Percentiles rank a stretch among this genome's conserved stretches.
Evolutionary conservation across 2,113 vertebrate species (phyloP).

Genomic region (Antechinus stuartii): DNA sequence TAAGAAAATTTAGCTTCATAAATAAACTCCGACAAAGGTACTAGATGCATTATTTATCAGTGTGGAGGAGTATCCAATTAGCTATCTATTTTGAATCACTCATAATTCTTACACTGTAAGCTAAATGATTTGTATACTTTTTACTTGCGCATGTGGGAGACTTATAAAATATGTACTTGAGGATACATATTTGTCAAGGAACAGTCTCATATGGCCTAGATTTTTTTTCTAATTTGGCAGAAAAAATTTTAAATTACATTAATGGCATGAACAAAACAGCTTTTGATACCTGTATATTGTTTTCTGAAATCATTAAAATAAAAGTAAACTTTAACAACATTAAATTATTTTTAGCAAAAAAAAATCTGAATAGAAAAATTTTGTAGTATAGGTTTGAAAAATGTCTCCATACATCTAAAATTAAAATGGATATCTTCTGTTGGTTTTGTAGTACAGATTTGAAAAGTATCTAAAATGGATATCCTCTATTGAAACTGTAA

Average conservation of each 20-base stretch:
- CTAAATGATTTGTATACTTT: neutral
- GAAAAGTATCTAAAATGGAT: conserved; percentile 6
- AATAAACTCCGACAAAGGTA: neutral
- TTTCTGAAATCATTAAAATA: neutral
- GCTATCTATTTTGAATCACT: neutral
- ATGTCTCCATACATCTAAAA: neutral
- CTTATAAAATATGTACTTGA: neutral
- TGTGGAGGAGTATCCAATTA: neutral
- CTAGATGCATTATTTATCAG: neutral
- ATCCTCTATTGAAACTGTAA: neutral
- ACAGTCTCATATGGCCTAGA: neutral
- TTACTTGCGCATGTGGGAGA: neutral
- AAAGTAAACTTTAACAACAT: neutral
- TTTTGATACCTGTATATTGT: neutral
- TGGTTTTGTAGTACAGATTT: neutral
- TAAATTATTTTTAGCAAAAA: neutral
- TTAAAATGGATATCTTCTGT: neutral
- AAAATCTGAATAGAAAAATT: neutral
- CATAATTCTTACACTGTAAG: neutral
- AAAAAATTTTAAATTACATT: neutral
- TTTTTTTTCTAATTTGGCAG: neutral
- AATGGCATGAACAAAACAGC: neutral
- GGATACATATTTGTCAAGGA: neutral
- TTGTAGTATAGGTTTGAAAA: conserved; percentile 10
- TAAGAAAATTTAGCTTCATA: neutral